Base-by-base conservation (phyloP, 2,888 invertebrate species). In the Operophtera brumata region DNA sequence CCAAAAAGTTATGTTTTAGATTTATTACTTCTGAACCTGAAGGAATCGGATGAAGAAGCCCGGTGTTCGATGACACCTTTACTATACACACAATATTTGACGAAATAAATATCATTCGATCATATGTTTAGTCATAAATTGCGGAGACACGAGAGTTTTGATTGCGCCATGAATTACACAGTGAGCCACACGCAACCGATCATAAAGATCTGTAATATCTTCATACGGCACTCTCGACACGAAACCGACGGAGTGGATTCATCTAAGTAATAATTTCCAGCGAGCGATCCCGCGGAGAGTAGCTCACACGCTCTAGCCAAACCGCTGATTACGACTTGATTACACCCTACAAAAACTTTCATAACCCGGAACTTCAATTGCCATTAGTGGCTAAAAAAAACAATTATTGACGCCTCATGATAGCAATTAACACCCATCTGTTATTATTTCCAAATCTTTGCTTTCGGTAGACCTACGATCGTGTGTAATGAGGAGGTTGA, bases 391-490 rank as follows among this genome's bases (percentile, higher is more conserved):
- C 78, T 77, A 81, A 87, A 87, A 26, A 84, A 86, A 87, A 86
- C 82, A 82, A 84, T 86, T 86, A 86, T 86, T 84, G 83, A 85
- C 84, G 84, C 86, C 84, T 84, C 82, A 82, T 84, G 83, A 81
- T 84, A 84, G 84, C 88, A 90, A 90, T 89, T 89, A 88, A 82
- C 89, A 86, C 88, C 87, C 87, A 84, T 84, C 83, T 82, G 84
- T 82, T 84, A 84, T 84, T 85, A 83, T 80, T 70, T 73, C 77
- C 76, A 81, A 83, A 85, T 82, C 83, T 82, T 81, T 81, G 77
- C 81, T 82, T 85, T 82, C 77, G 76, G 80, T 79, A 77, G 77
- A 80, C 77, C 73, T 67, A 71, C 77, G 79, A 82, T 81, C 80
- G 74, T 69, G 71, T 77, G 67, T 82, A 80, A 83, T 83, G 79